phyloP scores from a whole-genome alignment of 1,140 invertebrate genomes.

The Ruditapes philippinarum region DNA sequence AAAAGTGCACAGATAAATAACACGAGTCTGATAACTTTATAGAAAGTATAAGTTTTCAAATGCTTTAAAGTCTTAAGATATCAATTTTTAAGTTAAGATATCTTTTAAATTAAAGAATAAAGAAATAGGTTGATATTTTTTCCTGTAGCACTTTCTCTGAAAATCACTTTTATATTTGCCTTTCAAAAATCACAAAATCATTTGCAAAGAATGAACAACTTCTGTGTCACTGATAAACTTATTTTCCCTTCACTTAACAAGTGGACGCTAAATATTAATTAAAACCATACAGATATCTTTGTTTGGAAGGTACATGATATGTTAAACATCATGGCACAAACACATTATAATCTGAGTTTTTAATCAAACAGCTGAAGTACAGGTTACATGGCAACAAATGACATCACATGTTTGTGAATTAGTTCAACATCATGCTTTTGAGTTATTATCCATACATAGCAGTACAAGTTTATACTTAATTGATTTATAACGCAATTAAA shows the following conservation, averaged over 20 bases:
- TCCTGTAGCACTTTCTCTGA: no score
- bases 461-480: conserved; percentile 15
- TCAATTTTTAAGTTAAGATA: no score
- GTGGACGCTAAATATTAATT: conserved; percentile 28
- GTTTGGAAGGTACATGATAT: not conserved
- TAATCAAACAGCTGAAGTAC: conserved; percentile 28
- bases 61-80: not conserved
- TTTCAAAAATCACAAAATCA: no score
- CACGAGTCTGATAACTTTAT: not conserved
- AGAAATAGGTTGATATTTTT: no score
- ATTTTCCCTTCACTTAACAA: not conserved
- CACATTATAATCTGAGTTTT: not conserved
- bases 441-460: conserved; percentile 22
- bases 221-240: not conserved
- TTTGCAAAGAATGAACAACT: not conserved
- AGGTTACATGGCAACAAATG: conserved; percentile 39
- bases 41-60: no score
- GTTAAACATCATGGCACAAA: not conserved
- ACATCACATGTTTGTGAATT: conserved; percentile 30
- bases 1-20: not conserved
- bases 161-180: no score
- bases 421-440: conserved; percentile 33
- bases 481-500: conserved; percentile 40
- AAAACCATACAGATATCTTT: not conserved
- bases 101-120: no score